Percentiles rank a stretch among this genome's conserved stretches.
These are phyloP conservation scores for Lordiphosa collinella DNA, from an alignment of 1,140 invertebrate genomes.

Conservation along the genomic window DNA sequence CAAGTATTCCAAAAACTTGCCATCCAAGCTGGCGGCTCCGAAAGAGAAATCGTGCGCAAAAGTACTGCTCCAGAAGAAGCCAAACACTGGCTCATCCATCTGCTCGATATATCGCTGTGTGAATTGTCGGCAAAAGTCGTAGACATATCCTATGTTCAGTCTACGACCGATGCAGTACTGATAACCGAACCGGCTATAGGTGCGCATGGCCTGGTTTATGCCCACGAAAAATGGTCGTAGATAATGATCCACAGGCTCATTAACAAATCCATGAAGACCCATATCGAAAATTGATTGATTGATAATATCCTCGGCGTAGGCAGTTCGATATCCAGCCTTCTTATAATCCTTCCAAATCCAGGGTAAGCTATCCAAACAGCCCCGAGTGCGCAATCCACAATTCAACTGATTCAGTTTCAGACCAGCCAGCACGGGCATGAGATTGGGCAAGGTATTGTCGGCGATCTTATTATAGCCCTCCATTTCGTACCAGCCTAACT, in stretches of 20 bases:
- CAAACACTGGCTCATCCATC: slow-evolving; percentile 82
- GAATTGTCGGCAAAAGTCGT: slow-evolving; percentile 82
- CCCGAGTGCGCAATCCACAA: neutral
- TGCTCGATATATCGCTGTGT: slow-evolving; percentile 53
- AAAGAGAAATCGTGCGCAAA: slow-evolving; percentile 88
- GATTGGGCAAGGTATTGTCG: slow-evolving; percentile 13
- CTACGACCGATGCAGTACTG: slow-evolving; percentile 82
- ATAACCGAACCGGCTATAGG: neutral
- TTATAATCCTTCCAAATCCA: slow-evolving; percentile 50
- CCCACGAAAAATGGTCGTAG: slow-evolving; percentile 86
- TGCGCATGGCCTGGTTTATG: slow-evolving; percentile 71
- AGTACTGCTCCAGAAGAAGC: slow-evolving; percentile 88
- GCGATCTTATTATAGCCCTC: slow-evolving; percentile 53
- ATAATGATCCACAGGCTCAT: slow-evolving; percentile 90
- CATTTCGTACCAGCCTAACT: slow-evolving; percentile 44
- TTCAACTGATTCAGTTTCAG: neutral
- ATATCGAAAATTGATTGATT: slow-evolving; percentile 88
- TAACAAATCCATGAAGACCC: slow-evolving; percentile 85
- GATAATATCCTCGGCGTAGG: slow-evolving; percentile 87
- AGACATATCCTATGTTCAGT: slow-evolving; percentile 81
- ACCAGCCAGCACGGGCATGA: slow-evolving; percentile 27
- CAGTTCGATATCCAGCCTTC: slow-evolving; percentile 86
- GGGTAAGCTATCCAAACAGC: slow-evolving; percentile 4
- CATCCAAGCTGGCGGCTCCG: slow-evolving; percentile 84
- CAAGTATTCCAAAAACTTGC: slow-evolving; percentile 81